Conservation (phyloP, 2,113 vertebrate genomes). For the Nothocercus nigrocapillus region DNA sequence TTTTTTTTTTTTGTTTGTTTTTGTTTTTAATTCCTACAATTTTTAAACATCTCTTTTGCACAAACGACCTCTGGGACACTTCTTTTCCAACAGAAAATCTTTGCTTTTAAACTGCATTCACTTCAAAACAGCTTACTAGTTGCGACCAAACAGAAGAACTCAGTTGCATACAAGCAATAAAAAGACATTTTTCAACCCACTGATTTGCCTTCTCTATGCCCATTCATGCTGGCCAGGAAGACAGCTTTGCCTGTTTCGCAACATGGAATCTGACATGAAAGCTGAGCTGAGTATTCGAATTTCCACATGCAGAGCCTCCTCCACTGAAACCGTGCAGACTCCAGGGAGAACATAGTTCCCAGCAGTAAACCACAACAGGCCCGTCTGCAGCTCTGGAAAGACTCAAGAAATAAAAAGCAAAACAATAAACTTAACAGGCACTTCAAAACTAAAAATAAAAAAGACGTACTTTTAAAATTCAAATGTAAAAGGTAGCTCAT, state of each 20-base stretch:
- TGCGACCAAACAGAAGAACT: neutral
- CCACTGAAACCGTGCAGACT: neutral
- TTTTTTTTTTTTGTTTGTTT: neutral
- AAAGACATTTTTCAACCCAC: neutral
- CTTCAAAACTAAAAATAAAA: neutral
- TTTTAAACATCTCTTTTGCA: neutral
- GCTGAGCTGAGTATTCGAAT: neutral
- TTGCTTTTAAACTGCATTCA: neutral
- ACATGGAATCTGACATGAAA: neutral
- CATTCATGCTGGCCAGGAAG: neutral
- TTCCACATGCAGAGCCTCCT: fast-evolving
- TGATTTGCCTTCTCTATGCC: neutral
- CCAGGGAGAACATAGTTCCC: neutral
- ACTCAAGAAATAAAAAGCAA: neutral
- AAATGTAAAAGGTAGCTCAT: neutral
- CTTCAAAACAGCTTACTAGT: neutral
- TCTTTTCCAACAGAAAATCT: neutral
- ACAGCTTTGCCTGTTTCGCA: neutral
- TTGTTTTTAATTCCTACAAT: too few relatives aligned
- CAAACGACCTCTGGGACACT: neutral
- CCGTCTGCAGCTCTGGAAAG: neutral
- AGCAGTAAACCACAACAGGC: neutral
- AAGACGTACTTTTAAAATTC: neutral
- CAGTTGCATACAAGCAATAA: neutral
- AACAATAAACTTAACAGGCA: fast-evolving